Conservation (phyloP, 1,140 invertebrate species). For the Dryas iulia region DNA sequence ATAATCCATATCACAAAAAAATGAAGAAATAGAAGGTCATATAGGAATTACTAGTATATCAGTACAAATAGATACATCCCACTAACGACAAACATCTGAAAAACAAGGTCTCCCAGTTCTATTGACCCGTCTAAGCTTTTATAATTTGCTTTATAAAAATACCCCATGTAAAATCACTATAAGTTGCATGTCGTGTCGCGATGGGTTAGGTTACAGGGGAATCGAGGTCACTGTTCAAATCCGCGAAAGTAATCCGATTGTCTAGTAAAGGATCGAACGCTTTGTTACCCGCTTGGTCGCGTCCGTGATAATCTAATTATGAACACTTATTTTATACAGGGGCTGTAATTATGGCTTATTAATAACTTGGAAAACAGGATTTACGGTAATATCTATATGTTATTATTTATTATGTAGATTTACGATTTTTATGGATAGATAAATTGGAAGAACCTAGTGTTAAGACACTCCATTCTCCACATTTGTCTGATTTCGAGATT, state of each 20-base stretch:
- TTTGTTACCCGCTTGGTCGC: slow-evolving; percentile 47
- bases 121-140: not conserved
- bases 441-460: too few relatives aligned
- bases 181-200: not conserved
- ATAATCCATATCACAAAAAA: too few relatives aligned
- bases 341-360: not conserved
- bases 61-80: too few relatives aligned
- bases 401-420: too few relatives aligned
- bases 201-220: slow-evolving; percentile 19
- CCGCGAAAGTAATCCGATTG: slow-evolving; percentile 66
- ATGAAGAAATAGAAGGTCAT: too few relatives aligned
- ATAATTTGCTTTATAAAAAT: not conserved
- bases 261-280: slow-evolving; percentile 47
- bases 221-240: slow-evolving; percentile 63
- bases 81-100: too few relatives aligned
- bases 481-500: too few relatives aligned
- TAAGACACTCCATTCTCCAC: too few relatives aligned
- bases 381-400: not conserved
- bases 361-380: not conserved
- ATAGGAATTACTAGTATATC: too few relatives aligned
- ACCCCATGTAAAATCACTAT: not conserved
- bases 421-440: too few relatives aligned
- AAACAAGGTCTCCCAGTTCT: not conserved
- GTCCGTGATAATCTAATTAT: slow-evolving; percentile 57
- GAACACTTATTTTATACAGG: slow-evolving; percentile 8